phyloP scores from a whole-genome alignment of 2,113 vertebrate species.

The Orientallactaga bullata region DNA sequence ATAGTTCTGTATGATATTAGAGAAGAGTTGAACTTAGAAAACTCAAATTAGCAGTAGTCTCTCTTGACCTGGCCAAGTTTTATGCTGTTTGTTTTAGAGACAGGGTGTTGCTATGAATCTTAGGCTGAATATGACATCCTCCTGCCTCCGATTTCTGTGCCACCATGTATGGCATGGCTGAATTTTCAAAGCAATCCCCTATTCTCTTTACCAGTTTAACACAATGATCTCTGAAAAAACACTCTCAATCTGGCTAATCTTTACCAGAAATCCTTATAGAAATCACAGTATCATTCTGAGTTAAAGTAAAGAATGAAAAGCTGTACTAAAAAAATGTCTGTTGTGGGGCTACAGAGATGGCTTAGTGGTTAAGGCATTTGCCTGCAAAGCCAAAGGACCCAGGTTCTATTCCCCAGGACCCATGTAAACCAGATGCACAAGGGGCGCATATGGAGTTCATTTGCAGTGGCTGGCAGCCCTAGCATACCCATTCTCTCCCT shows the following conservation, averaged over 20 bases:
- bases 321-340: no score
- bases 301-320: slow-evolving; percentile 54
- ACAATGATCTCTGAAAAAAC: not conserved
- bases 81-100: no score
- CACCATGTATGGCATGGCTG: not conserved
- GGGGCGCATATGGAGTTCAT: no score
- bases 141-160: not conserved
- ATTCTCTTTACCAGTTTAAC: slow-evolving; percentile 7
- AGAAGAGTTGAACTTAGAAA: not conserved
- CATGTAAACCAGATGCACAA: no score
- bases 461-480: no score
- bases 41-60: not conserved
- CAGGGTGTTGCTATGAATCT: not conserved
- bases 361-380: no score
- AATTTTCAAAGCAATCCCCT: slow-evolving; percentile 57
- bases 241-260: not conserved
- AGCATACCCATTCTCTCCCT: no score
- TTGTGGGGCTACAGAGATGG: no score
- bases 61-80: no score
- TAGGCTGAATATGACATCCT: not conserved
- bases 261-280: slow-evolving; percentile 21
- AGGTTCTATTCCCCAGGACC: no score
- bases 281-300: slow-evolving; percentile 1
- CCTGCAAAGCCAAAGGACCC: no score
- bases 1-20: not conserved